Conservation (phyloP, 1,140 invertebrate species). For the Tetragonula clypearis region DNA sequence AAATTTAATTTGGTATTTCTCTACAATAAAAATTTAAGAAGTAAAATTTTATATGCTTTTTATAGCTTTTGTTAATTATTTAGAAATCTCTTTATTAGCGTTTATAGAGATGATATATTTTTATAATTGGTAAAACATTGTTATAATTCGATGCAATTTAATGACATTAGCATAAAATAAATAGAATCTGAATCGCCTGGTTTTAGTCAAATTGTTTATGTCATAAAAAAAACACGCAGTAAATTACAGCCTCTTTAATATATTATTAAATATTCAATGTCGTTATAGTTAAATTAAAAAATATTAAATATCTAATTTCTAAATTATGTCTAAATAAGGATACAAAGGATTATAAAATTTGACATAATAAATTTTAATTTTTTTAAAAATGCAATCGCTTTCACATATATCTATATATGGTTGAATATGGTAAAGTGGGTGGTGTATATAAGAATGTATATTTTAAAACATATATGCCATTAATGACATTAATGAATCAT, state of each 20-base stretch:
- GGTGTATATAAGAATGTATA: constrained; percentile 55
- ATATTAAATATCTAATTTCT: background rate
- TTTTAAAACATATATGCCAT: constrained; percentile 44
- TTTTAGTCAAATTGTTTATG: too few species aligned
- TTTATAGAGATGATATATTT: background rate
- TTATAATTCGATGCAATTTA: background rate
- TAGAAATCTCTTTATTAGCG: too few species aligned
- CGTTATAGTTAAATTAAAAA: background rate
- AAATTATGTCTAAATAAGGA: background rate
- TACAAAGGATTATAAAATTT: constrained; percentile 37
- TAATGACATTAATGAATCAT: constrained; percentile 43
- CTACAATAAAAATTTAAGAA: background rate
- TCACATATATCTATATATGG: constrained; percentile 40
- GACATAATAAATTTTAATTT: constrained; percentile 23
- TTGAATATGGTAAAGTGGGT: constrained; percentile 68
- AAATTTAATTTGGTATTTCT: constrained; percentile 6
- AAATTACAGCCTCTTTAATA: background rate
- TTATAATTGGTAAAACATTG: background rate
- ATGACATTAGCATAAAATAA: background rate
- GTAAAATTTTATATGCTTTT: background rate
- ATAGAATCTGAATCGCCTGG: too few species aligned
- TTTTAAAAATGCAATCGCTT: constrained; percentile 26
- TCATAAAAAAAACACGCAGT: too few species aligned
- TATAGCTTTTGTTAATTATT: background rate
- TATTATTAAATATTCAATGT: background rate